These are phyloP conservation scores for Malacoraja senta DNA, from an alignment of 2,797 vertebrate genomes.

Conservation along the genomic window DNA sequence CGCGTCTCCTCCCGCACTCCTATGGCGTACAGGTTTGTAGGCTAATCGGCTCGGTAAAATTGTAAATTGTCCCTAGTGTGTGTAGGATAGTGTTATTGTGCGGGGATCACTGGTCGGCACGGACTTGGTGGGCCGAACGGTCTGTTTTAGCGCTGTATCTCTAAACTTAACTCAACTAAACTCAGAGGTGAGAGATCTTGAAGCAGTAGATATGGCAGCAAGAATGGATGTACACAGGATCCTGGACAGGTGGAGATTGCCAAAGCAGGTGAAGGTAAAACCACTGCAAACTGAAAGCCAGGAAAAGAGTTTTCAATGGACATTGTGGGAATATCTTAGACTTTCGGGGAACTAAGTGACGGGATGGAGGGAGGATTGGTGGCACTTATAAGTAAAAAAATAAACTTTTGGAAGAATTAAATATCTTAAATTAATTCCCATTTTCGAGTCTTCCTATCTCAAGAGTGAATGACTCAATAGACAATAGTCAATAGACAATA, in stretches of 20 bases:
- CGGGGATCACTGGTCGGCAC: too few relatives aligned
- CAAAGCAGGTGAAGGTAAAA: background rate
- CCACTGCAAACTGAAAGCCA: background rate
- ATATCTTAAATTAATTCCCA: background rate
- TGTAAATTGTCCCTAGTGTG: too few relatives aligned
- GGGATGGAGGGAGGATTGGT: background rate
- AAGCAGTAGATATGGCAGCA: background rate
- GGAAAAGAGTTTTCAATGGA: background rate
- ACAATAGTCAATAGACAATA: too few relatives aligned
- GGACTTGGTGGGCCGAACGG: too few relatives aligned
- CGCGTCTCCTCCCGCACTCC: too few relatives aligned
- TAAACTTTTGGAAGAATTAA: background rate
- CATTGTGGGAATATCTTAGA: background rate
- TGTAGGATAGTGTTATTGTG: too few relatives aligned
- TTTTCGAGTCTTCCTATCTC: background rate
- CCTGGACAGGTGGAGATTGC: background rate
- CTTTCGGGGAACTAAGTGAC: too few relatives aligned
- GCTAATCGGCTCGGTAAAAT: too few relatives aligned
- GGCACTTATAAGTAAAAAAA: background rate
- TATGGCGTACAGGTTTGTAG: too few relatives aligned
- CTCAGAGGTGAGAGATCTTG: background rate
- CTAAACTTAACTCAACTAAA: too few relatives aligned
- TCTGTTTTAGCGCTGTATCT: too few relatives aligned
- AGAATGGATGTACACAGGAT: background rate
- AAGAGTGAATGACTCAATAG: background rate